Percentiles rank a stretch among this genome's conserved stretches.
phyloP scores from a whole-genome alignment of 2,888 invertebrate species.

The Liopterus haemorrhoidalis region DNA sequence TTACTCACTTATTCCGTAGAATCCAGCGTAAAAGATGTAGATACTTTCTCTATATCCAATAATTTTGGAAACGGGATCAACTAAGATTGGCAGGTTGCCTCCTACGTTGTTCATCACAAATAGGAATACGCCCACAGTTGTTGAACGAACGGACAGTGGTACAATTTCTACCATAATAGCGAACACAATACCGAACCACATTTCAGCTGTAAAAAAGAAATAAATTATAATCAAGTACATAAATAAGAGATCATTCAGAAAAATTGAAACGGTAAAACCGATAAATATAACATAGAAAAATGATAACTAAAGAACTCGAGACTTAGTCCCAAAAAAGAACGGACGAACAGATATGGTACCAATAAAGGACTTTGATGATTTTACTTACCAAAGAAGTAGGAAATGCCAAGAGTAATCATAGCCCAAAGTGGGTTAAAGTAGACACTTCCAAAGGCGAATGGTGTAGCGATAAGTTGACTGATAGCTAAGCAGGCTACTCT shows the following conservation, averaged over 20 bases:
- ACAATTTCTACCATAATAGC: slow-evolving; percentile 86
- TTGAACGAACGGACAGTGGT: slow-evolving; percentile 72
- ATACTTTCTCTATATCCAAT: slow-evolving; percentile 79
- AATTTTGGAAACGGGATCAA: slow-evolving; percentile 75
- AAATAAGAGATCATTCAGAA: too few species aligned
- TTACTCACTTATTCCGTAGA: slow-evolving; percentile 77
- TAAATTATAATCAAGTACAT: not conserved
- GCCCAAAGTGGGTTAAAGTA: slow-evolving; percentile 77
- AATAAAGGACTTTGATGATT: not conserved
- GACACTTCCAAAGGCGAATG: slow-evolving; percentile 81
- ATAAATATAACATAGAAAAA: slow-evolving; percentile 10
- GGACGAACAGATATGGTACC: too few species aligned
- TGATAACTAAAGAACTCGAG: too few species aligned
- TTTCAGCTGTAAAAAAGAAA: slow-evolving; percentile 62
- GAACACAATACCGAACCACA: slow-evolving; percentile 92
- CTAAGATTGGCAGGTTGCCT: slow-evolving; percentile 80
- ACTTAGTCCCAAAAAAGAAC: too few species aligned
- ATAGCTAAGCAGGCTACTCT: slow-evolving; percentile 73
- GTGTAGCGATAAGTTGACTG: slow-evolving; percentile 76
- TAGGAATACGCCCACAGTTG: slow-evolving; percentile 78
- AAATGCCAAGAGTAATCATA: slow-evolving; percentile 80
- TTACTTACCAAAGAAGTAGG: slow-evolving; percentile 78
- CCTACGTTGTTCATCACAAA: slow-evolving; percentile 92
- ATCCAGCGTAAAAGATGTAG: slow-evolving; percentile 83
- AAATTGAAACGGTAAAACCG: too few species aligned